phyloP scores from a whole-genome alignment of 2,888 invertebrate species.

The Drosophila nr. medialis region DNA sequence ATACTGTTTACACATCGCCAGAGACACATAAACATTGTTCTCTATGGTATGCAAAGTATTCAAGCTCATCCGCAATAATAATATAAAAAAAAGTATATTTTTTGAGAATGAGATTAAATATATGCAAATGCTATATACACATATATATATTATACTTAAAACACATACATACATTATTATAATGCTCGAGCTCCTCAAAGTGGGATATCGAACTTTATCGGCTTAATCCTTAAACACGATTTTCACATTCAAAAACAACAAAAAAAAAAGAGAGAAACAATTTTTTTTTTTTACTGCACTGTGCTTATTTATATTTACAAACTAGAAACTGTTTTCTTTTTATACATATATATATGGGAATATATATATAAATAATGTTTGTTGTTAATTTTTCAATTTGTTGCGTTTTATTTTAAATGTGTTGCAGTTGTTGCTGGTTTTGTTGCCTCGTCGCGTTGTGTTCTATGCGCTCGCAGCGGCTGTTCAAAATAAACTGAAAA shows the following conservation, averaged over 20 bases:
- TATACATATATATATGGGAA: not conserved
- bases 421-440: not conserved
- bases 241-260: constrained; percentile 32
- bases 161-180: constrained; percentile 46
- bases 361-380: not conserved
- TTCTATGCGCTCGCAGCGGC: constrained; percentile 71
- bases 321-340: constrained; percentile 18
- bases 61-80: constrained; percentile 6
- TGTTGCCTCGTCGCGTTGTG: constrained; percentile 48
- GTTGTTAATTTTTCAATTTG: constrained; percentile 6
- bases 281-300: constrained; percentile 1
- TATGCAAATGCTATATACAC: not conserved
- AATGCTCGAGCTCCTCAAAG: constrained; percentile 12
- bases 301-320: constrained; percentile 31
- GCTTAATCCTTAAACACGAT: constrained; percentile 19
- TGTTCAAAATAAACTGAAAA: constrained; percentile 75
- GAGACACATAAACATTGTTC: not conserved
- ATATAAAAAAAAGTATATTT: not conserved
- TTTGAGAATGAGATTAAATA: not conserved
- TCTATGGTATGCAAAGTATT: not conserved
- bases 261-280: constrained; percentile 4
- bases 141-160: not conserved
- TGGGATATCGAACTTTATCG: constrained; percentile 5
- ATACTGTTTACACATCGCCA: not conserved
- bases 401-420: constrained; percentile 24